These are phyloP conservation scores for Nymphalis urticae DNA, from an alignment of 2,888 invertebrate genomes.

Conservation along the genomic window DNA sequence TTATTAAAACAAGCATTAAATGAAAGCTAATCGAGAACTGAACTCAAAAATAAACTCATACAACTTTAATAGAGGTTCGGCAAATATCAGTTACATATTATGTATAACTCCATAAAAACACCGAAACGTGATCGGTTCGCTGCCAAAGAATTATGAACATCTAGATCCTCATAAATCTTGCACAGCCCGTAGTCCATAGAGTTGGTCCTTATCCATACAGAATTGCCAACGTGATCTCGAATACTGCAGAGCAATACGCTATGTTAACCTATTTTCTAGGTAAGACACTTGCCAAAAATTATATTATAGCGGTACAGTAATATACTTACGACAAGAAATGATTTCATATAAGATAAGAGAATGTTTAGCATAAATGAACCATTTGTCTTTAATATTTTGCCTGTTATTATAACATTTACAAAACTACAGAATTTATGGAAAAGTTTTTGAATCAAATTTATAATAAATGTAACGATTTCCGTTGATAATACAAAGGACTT, in stretches of 20 bases:
- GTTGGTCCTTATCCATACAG: constrained; percentile 37
- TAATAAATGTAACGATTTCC: too few species aligned
- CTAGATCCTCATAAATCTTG: constrained; percentile 39
- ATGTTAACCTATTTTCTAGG: constrained; percentile 39
- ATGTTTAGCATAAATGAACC: constrained; percentile 32
- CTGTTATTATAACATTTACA: constrained; percentile 13
- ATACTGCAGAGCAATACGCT: constrained; percentile 32
- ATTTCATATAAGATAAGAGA: constrained; percentile 30
- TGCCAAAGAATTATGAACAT: constrained; percentile 30
- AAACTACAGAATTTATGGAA: background rate
- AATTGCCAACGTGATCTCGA: constrained; percentile 39
- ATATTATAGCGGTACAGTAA: constrained; percentile 32
- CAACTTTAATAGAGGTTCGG: too few species aligned
- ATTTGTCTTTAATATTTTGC: constrained; percentile 28
- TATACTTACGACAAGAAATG: constrained; percentile 32
- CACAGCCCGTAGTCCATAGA: constrained; percentile 33
- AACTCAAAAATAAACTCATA: too few species aligned
- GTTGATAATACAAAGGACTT: too few species aligned
- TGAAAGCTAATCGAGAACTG: too few species aligned
- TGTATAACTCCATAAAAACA: constrained; percentile 21
- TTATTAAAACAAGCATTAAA: too few species aligned
- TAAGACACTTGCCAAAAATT: constrained; percentile 41
- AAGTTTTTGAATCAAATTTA: too few species aligned
- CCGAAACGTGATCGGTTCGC: constrained; percentile 31
- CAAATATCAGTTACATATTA: too few species aligned